These are phyloP conservation scores for Loxodonta africana DNA, from an alignment of 2,113 vertebrate genomes.

Conservation along the genomic window DNA sequence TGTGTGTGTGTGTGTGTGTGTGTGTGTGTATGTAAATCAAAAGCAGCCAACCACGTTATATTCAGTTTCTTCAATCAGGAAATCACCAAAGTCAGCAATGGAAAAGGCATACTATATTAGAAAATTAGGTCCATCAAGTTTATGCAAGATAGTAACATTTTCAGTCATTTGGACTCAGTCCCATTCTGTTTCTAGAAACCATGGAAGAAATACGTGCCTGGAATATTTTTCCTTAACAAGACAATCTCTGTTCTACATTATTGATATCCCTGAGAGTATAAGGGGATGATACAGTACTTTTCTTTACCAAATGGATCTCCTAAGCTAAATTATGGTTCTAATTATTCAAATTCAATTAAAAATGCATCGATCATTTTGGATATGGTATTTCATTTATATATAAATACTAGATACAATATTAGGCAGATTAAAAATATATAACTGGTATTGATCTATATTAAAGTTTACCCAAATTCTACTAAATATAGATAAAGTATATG, in stretches of 20 bases:
- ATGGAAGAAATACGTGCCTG: background rate
- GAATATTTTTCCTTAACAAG: background rate
- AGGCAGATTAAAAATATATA: background rate
- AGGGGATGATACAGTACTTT: background rate
- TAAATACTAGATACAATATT: background rate
- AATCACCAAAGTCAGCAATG: background rate
- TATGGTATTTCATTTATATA: background rate
- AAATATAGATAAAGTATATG: background rate
- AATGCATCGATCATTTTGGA: background rate
- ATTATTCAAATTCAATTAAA: background rate
- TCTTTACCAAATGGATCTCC: background rate
- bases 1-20: background rate
- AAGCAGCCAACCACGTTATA: background rate
- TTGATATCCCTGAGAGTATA: background rate
- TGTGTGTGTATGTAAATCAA: background rate
- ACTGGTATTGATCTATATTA: background rate
- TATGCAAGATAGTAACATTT: background rate
- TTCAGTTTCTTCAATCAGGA: constrained; percentile 1
- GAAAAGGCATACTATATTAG: background rate
- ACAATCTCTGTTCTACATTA: background rate
- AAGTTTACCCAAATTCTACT: background rate
- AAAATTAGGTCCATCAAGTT: background rate
- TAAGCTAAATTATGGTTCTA: background rate
- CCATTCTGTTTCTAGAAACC: background rate
- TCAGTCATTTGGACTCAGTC: background rate